A percentile compares a stretch with the other conserved stretches of the same genome.
Evolutionary conservation across 2,113 vertebrate species (phyloP).

Genomic region (Solea solea): DNA sequence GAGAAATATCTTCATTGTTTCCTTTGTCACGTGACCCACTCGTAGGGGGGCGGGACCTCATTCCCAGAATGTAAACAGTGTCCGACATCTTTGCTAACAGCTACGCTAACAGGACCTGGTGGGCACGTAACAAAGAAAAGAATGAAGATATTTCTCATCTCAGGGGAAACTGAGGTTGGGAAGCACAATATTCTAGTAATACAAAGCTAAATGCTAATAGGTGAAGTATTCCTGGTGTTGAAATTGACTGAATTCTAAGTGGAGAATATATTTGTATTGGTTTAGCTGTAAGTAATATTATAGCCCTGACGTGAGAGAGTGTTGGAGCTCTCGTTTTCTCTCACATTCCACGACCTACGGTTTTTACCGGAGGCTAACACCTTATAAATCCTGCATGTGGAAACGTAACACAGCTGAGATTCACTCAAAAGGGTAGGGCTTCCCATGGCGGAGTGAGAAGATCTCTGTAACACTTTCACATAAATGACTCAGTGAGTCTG

Average conservation of each 20-base stretch:
- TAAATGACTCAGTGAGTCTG: not conserved
- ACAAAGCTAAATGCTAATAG: no score
- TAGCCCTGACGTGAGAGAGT: not conserved
- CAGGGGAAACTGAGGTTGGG: no score
- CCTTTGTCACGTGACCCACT: no score
- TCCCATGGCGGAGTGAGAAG: not conserved
- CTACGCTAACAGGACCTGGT: no score
- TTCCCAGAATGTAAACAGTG: no score
- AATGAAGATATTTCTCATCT: no score
- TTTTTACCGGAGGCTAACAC: not conserved
- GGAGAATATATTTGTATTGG: not conserved
- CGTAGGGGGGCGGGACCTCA: no score
- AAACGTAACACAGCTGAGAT: constrained; percentile 21
- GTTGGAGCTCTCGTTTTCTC: constrained; percentile 8
- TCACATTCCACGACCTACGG: not conserved
- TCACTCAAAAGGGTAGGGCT: constrained; percentile 6
- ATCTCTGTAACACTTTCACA: not conserved
- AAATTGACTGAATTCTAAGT: not conserved
- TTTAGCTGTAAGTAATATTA: constrained; percentile 10
- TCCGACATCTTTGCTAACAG: no score
- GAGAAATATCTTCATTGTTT: no score
- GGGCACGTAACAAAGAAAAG: no score
- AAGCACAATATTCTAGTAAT: no score
- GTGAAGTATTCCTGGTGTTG: not conserved
- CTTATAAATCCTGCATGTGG: constrained; percentile 20